These are phyloP conservation scores for Apodemus agrarius DNA, from an alignment of 2,797 vertebrate genomes.

Conservation along the genomic window DNA sequence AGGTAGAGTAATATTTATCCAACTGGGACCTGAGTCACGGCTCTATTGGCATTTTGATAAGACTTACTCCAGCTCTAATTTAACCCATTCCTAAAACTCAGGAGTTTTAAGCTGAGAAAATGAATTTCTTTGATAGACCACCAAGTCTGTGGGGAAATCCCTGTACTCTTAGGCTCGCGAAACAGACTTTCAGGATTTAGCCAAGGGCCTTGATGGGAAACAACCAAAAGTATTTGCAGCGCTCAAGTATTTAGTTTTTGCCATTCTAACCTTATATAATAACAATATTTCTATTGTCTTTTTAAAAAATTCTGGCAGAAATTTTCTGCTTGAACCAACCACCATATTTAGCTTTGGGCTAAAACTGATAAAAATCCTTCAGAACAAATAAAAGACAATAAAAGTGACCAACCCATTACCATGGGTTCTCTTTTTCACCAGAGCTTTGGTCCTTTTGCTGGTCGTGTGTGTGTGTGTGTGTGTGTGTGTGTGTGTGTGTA, in stretches of 20 bases:
- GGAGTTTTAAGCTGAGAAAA: not conserved
- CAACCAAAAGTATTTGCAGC: not conserved
- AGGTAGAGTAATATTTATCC: not conserved
- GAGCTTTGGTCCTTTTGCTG: not conserved
- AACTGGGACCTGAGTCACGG: not conserved
- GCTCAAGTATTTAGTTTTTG: not conserved
- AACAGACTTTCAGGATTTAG: not conserved
- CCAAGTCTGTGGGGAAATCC: not conserved
- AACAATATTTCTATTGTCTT: not conserved
- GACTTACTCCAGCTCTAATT: not conserved
- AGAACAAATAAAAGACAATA: not conserved
- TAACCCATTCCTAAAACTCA: not conserved
- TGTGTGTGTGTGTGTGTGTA: not conserved
- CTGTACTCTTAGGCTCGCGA: not conserved
- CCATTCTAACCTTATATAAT: not conserved
- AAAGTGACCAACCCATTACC: not conserved
- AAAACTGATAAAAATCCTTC: constrained; percentile 1
- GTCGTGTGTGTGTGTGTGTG: not conserved
- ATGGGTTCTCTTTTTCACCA: not conserved
- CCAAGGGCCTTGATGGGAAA: constrained; percentile 13
- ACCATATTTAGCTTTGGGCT: not conserved
- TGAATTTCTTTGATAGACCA: not conserved
- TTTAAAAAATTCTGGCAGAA: not conserved
- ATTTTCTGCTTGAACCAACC: not conserved
- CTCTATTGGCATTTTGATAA: not conserved